These are phyloP conservation scores for Eclectus roratus DNA, from an alignment of 2,113 vertebrate species.

Conservation along the genomic window DNA sequence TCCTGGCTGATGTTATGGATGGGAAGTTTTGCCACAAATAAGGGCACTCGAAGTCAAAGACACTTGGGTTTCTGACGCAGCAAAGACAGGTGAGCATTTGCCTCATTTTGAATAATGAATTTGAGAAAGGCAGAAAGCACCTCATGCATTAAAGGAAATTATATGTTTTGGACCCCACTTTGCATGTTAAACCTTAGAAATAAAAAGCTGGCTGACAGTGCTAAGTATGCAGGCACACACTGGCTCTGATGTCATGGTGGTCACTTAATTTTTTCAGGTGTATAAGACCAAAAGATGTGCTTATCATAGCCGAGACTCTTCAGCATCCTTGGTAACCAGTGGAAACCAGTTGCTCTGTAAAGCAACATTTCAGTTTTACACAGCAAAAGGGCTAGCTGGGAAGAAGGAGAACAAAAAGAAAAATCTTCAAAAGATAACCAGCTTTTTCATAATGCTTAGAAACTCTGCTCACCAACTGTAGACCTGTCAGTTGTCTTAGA, in stretches of 20 bases:
- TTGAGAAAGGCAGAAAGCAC: neutral
- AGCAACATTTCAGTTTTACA: neutral
- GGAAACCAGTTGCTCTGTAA: neutral
- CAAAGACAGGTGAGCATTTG: neutral
- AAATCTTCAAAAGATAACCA: neutral
- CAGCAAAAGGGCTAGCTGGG: neutral
- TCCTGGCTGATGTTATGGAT: neutral
- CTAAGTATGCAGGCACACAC: neutral
- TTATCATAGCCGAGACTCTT: accelerated
- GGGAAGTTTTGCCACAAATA: neutral
- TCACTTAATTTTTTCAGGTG: neutral
- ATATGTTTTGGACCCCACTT: neutral
- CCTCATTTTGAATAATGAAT: neutral
- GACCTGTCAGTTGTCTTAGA: no score
- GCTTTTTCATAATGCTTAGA: neutral
- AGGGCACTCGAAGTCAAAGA: neutral
- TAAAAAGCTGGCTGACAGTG: neutral
- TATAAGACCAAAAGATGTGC: neutral
- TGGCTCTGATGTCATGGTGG: no score
- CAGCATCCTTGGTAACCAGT: neutral
- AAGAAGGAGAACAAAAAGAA: neutral
- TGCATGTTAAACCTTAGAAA: neutral
- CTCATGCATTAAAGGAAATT: neutral
- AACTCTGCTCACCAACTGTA: neutral
- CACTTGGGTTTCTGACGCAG: neutral